These are phyloP conservation scores for Mesaphorura yosii DNA, from an alignment of 1,140 invertebrate genomes.

Conservation along the genomic window DNA sequence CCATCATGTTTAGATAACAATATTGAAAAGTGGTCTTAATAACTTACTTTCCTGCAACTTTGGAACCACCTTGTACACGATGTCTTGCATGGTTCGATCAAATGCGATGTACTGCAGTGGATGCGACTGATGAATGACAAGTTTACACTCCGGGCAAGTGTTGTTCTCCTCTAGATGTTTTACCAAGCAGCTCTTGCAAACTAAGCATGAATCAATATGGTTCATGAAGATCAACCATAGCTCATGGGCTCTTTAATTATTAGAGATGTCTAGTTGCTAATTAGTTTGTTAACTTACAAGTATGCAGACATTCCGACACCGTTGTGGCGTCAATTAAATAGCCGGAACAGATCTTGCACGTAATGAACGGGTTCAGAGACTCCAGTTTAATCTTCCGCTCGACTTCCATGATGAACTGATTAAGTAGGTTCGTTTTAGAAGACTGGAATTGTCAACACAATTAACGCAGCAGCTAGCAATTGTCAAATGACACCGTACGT, in stretches of 20 bases:
- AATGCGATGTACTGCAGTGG: constrained; percentile 93
- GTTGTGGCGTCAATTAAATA: constrained; percentile 96
- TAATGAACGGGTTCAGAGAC: constrained; percentile 83
- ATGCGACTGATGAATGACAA: constrained; percentile 94
- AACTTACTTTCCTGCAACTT: constrained; percentile 72
- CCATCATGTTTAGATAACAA: neutral
- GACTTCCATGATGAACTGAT: constrained; percentile 42
- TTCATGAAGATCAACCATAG: no score
- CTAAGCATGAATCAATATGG: no score
- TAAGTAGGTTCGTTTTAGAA: no score
- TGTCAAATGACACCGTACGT: no score
- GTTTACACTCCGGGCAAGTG: constrained; percentile 90
- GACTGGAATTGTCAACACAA: no score
- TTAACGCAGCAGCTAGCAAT: no score
- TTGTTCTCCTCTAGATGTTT: constrained; percentile 95
- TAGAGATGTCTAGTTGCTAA: neutral
- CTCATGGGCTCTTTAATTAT: no score
- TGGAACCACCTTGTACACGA: constrained; percentile 93
- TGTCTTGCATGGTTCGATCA: constrained; percentile 96
- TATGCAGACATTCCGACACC: constrained; percentile 94
- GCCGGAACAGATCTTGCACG: constrained; percentile 89
- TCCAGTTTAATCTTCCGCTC: constrained; percentile 80
- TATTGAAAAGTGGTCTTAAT: neutral
- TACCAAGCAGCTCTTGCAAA: constrained; percentile 95
- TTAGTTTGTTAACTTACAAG: constrained; percentile 54